phyloP scores from a whole-genome alignment of 2,113 vertebrate genomes.

The Ciconia maguari region DNA sequence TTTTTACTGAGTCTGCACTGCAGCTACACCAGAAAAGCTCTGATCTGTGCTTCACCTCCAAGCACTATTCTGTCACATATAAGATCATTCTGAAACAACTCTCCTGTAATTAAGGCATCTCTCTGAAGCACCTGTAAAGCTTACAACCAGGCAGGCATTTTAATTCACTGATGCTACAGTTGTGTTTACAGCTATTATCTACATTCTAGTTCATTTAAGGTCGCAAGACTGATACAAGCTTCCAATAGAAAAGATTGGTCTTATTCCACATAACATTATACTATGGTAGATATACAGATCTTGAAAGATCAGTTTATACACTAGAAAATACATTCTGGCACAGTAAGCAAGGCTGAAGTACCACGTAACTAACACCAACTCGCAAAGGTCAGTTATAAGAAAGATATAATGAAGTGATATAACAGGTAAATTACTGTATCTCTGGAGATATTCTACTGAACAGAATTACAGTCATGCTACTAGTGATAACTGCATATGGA shows the following conservation, averaged over 20 bases:
- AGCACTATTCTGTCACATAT: background rate
- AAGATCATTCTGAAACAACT: background rate
- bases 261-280: background rate
- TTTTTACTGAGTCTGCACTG: constrained; percentile 13
- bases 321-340: background rate
- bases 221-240: background rate
- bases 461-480: background rate
- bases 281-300: background rate
- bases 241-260: background rate
- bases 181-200: background rate
- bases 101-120: constrained; percentile 5
- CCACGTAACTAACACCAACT: background rate
- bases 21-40: background rate
- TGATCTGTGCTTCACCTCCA: background rate
- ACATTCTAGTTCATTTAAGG: background rate
- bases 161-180: background rate
- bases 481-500: background rate
- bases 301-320: background rate
- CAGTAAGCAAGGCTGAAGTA: background rate
- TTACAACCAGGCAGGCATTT: background rate
- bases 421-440: background rate
- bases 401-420: background rate
- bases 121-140: background rate
- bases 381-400: background rate
- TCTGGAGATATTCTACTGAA: background rate